These are phyloP conservation scores for Listronotus oregonensis DNA, from an alignment of 1,140 invertebrate genomes.

Conservation along the genomic window DNA sequence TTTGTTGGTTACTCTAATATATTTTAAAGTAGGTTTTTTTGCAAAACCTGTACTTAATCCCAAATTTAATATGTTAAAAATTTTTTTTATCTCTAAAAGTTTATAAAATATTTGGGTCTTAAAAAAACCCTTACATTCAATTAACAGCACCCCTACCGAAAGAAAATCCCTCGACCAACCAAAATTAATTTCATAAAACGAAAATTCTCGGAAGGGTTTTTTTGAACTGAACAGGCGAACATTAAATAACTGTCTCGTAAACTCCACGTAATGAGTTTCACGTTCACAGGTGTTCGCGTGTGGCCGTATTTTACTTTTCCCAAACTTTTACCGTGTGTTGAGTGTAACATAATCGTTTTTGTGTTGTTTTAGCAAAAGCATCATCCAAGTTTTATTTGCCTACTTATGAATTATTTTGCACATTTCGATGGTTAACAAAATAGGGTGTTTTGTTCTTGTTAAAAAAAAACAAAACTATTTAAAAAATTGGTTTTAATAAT, in stretches of 20 bases:
- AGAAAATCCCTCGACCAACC: slow-evolving; percentile 24
- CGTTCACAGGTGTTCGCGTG: slow-evolving; percentile 40
- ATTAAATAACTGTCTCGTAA: slow-evolving; percentile 40
- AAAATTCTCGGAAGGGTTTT: slow-evolving; percentile 26
- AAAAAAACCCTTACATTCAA: too few species aligned
- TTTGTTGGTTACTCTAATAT: too few species aligned
- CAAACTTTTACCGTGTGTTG: slow-evolving; percentile 21
- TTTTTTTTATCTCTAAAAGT: too few species aligned
- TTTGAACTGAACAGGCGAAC: slow-evolving; percentile 25
- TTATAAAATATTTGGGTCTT: too few species aligned
- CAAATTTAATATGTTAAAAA: too few species aligned
- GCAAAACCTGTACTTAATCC: too few species aligned
- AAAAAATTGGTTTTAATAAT: too few species aligned
- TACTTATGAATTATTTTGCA: slow-evolving; percentile 3
- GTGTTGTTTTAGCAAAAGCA: slow-evolving; percentile 5
- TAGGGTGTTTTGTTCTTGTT: too few species aligned
- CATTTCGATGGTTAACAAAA: not conserved
- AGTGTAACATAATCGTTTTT: slow-evolving; percentile 32
- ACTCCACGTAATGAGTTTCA: slow-evolving; percentile 39
- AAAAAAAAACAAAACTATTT: too few species aligned
- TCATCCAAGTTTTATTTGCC: slow-evolving; percentile 7
- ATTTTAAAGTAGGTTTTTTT: too few species aligned
- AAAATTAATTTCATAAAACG: slow-evolving; percentile 35
- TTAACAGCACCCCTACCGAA: not conserved
- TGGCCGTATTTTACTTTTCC: slow-evolving; percentile 35